Evolutionary conservation across 1,140 invertebrate species (phyloP).

Genomic region (Dysdera silvatica): DNA sequence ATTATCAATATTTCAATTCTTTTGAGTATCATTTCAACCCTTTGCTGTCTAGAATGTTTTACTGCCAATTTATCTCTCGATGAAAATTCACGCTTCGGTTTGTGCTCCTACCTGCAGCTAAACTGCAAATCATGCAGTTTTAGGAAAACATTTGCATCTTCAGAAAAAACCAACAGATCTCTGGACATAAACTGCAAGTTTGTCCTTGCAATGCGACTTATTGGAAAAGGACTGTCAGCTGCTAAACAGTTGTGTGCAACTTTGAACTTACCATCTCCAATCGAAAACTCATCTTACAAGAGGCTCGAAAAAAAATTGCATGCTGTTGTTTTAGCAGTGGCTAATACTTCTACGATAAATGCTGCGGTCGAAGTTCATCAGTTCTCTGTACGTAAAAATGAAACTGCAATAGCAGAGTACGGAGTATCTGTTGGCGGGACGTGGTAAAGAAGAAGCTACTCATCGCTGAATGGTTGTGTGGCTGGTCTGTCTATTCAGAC

Average conservation of each 20-base stretch:
- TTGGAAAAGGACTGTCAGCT: not conserved
- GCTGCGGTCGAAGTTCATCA: too few relatives aligned
- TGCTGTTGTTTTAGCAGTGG: not conserved
- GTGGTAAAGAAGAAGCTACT: not conserved
- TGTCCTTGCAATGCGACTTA: not conserved
- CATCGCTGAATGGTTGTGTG: not conserved
- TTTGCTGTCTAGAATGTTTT: not conserved
- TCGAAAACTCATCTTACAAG: not conserved
- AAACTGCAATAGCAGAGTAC: constrained; percentile 1
- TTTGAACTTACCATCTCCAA: not conserved
- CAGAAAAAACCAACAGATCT: too few relatives aligned
- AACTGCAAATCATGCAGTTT: too few relatives aligned
- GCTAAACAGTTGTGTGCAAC: not conserved
- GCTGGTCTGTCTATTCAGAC: not conserved
- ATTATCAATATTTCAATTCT: not conserved
- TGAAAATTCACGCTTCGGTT: not conserved
- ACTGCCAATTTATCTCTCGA: not conserved
- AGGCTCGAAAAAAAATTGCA: not conserved
- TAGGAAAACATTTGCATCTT: too few relatives aligned
- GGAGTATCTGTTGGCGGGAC: not conserved
- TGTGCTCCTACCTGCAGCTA: too few relatives aligned
- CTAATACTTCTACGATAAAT: too few relatives aligned
- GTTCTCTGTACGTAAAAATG: too few relatives aligned
- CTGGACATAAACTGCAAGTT: not conserved
- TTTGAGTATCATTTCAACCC: not conserved